A percentile compares a stretch with the other conserved stretches of the same genome.
Conservation (phyloP, 2,113 vertebrate genomes). For the Vidua macroura region DNA sequence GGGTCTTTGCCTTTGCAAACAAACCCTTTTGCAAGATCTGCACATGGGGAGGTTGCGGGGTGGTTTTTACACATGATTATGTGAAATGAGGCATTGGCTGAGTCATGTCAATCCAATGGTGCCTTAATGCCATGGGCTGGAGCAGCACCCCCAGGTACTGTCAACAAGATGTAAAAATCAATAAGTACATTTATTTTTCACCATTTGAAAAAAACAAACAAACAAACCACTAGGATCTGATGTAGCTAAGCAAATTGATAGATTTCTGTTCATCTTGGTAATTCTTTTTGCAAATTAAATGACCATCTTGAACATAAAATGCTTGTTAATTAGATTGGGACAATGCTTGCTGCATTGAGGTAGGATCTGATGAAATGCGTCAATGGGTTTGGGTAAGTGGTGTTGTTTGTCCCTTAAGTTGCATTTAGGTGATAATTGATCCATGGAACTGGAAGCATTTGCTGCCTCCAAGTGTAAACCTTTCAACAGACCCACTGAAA, state of each 20-base stretch:
- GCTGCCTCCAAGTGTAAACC: neutral
- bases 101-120: accelerated
- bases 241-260: neutral
- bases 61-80: neutral
- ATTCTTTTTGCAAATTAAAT: neutral
- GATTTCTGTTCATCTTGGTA: neutral
- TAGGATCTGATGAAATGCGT: neutral
- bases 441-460: neutral
- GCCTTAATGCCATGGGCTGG: neutral
- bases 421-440: neutral
- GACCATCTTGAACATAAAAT: neutral
- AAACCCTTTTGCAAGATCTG: neutral
- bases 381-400: neutral
- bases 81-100: neutral
- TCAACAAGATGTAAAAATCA: neutral
- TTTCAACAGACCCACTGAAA: neutral
- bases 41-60: neutral
- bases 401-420: neutral
- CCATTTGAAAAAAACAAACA: neutral
- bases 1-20: constrained; percentile 24
- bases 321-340: neutral
- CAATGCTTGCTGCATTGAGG: neutral
- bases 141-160: neutral
- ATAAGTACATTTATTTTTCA: neutral
- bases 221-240: neutral